Evolutionary conservation across 2,797 vertebrate genomes (phyloP).

Genomic region (Stomatorhinus walkeri): DNA sequence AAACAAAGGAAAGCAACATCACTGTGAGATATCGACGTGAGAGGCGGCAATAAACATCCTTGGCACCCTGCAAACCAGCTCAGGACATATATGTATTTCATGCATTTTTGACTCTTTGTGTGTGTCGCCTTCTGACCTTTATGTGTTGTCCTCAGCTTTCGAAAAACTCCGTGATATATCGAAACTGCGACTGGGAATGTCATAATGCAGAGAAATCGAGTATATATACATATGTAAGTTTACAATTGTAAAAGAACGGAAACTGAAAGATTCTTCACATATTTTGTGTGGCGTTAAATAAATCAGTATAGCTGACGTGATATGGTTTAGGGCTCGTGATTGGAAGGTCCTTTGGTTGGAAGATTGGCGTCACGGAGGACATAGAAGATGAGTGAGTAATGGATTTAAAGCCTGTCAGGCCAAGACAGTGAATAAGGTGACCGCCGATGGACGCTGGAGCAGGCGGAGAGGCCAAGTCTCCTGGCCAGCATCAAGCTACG

Average conservation of each 20-base stretch:
- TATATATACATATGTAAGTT: not conserved
- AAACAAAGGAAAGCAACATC: not conserved
- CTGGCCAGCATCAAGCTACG: not conserved
- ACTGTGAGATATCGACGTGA: not conserved
- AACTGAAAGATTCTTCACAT: not conserved
- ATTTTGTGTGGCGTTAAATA: not conserved
- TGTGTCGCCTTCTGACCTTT: too few relatives aligned
- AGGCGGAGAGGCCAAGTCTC: not conserved
- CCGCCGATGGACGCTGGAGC: not conserved
- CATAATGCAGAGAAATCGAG: not conserved
- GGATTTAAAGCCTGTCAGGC: not conserved
- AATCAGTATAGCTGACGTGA: not conserved
- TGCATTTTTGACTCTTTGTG: not conserved
- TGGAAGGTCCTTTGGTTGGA: not conserved
- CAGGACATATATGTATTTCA: not conserved
- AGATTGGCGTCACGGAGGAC: not conserved
- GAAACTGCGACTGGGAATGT: not conserved
- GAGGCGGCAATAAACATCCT: not conserved
- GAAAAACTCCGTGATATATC: not conserved
- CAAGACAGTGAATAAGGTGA: not conserved
- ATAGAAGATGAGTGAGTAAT: conserved; percentile 5
- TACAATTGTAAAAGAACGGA: not conserved
- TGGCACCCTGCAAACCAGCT: not conserved
- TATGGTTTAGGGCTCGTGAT: not conserved
- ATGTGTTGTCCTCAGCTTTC: not conserved